Conservation (phyloP, 2,888 invertebrate species). For the Abscondita cerata region DNA sequence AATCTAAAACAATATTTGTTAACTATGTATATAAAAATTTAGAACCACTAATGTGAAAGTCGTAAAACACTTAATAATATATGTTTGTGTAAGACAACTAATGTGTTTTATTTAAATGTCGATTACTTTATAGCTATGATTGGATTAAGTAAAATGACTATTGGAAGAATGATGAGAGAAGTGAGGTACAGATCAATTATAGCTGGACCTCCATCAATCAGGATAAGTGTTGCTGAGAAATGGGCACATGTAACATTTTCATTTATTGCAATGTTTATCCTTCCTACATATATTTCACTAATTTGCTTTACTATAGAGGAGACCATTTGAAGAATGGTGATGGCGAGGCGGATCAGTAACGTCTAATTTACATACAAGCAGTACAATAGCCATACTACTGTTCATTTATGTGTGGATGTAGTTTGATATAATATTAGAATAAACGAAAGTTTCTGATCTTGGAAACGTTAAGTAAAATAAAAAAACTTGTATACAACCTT, state of each 20-base stretch:
- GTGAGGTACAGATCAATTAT: neutral
- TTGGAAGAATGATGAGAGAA: neutral
- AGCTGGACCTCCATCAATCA: slow-evolving; percentile 4
- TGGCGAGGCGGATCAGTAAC: too few species aligned
- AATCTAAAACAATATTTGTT: slow-evolving; percentile 9
- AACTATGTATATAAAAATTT: slow-evolving; percentile 1
- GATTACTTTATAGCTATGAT: neutral
- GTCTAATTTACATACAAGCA: too few species aligned
- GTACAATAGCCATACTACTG: too few species aligned
- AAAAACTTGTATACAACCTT: too few species aligned
- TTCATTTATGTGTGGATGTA: too few species aligned
- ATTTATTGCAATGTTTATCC: neutral
- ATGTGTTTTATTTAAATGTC: neutral
- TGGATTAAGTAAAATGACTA: neutral
- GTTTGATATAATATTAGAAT: too few species aligned
- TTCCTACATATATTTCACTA: neutral
- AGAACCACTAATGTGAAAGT: too few species aligned
- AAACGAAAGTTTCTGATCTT: too few species aligned
- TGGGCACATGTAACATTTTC: neutral
- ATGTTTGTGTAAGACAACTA: neutral
- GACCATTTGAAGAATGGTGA: too few species aligned
- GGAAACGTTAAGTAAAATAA: too few species aligned
- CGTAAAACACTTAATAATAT: neutral
- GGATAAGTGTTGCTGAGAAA: neutral
- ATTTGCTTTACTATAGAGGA: neutral